phyloP scores from a whole-genome alignment of 2,113 vertebrate species.

The Elanoides forficatus region DNA sequence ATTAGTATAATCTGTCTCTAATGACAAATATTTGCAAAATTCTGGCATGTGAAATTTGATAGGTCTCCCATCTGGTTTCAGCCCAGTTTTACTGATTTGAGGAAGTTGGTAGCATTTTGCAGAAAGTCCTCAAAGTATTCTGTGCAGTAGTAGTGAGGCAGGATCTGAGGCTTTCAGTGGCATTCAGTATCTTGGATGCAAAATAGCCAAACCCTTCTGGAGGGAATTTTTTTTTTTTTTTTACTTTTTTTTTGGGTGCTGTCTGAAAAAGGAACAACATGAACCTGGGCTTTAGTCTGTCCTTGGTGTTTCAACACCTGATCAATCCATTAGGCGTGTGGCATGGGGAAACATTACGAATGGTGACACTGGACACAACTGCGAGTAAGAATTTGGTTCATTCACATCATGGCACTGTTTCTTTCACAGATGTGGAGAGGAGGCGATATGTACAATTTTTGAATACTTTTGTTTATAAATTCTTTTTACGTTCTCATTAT shows the following conservation, averaged over 20 bases:
- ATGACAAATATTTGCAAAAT: background rate
- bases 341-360: background rate
- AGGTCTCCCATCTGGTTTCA: background rate
- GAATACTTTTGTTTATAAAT: background rate
- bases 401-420: fast-evolving
- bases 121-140: background rate
- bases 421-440: fast-evolving
- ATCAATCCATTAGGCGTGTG: fast-evolving
- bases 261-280: fast-evolving
- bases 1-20: background rate
- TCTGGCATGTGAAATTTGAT: background rate
- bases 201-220: background rate
- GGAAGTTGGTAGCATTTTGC: background rate
- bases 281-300: background rate
- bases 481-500: fast-evolving
- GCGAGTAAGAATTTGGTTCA: fast-evolving
- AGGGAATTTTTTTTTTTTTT: background rate
- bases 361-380: background rate
- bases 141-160: fast-evolving
- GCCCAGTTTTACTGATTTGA: background rate
- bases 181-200: fast-evolving
- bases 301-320: background rate
- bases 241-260: background rate
- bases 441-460: background rate
- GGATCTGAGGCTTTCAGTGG: background rate